These are phyloP conservation scores for Spinus pinus DNA, from an alignment of 2,797 vertebrate genomes.

Conservation along the genomic window DNA sequence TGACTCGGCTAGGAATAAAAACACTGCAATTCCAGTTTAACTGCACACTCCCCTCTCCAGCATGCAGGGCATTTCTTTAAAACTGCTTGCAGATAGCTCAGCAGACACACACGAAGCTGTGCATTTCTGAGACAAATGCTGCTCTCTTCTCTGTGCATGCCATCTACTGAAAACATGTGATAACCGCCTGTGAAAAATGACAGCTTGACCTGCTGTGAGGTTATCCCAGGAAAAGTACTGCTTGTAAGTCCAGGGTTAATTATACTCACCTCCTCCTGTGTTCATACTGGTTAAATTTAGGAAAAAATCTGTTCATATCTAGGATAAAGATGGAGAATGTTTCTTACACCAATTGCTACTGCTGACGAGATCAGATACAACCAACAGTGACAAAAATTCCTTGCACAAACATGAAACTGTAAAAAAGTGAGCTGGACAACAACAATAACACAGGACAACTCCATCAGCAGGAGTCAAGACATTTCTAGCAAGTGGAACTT, in stretches of 20 bases:
- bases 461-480: background rate
- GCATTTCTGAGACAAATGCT: background rate
- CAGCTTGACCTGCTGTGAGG: conserved; percentile 17
- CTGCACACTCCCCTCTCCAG: background rate
- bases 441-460: background rate
- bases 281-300: conserved; percentile 51
- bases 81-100: background rate
- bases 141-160: background rate
- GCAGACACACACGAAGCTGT: background rate
- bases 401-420: background rate
- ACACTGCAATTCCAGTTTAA: background rate
- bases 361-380: background rate
- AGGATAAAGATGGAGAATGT: background rate
- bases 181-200: background rate
- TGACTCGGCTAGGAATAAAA: background rate
- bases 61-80: background rate
- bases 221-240: conserved; percentile 1
- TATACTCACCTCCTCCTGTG: background rate
- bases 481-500: conserved; percentile 16
- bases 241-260: conserved; percentile 31
- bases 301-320: conserved; percentile 39
- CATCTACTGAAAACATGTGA: conserved; percentile 29
- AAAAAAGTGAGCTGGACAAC: background rate
- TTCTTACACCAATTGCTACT: background rate
- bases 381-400: background rate